Conservation (phyloP, 2,797 vertebrate species). For the Saguinus oedipus region DNA sequence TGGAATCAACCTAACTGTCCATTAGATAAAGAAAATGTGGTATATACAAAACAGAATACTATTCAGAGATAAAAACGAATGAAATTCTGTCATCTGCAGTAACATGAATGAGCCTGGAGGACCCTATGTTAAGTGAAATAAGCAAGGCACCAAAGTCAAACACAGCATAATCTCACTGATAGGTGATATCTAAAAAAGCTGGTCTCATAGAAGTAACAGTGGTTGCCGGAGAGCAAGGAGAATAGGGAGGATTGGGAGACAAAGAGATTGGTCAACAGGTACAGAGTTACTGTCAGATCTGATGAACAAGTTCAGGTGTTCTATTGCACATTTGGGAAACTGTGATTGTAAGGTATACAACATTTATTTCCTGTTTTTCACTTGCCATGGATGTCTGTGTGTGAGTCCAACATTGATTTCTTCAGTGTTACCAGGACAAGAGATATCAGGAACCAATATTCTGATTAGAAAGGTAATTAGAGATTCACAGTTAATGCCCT, state of each 20-base stretch:
- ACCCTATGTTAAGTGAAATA: not conserved
- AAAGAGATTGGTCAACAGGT: not conserved
- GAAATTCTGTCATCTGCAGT: not conserved
- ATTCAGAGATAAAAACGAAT: not conserved
- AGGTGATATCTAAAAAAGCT: not conserved
- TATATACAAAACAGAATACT: not conserved
- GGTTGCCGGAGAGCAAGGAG: not conserved
- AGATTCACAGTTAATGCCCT: not conserved
- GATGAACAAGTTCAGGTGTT: not conserved
- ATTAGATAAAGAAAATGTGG: not conserved
- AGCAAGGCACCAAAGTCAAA: not conserved
- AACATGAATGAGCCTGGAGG: not conserved
- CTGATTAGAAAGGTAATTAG: not conserved
- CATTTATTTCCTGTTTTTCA: not conserved
- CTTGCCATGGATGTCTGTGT: not conserved
- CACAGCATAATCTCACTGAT: not conserved
- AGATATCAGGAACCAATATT: not conserved
- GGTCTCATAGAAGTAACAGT: not conserved
- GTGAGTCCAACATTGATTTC: not conserved
- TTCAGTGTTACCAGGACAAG: not conserved
- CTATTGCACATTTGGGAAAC: not conserved
- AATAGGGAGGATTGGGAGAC: not conserved
- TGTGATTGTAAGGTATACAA: not conserved
- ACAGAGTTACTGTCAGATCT: not conserved
- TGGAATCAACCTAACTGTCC: not conserved